A percentile compares a stretch with the other conserved stretches of the same genome.
These are phyloP conservation scores for Megatriorchis doriae DNA, from an alignment of 2,113 vertebrate genomes.

Conservation along the genomic window DNA sequence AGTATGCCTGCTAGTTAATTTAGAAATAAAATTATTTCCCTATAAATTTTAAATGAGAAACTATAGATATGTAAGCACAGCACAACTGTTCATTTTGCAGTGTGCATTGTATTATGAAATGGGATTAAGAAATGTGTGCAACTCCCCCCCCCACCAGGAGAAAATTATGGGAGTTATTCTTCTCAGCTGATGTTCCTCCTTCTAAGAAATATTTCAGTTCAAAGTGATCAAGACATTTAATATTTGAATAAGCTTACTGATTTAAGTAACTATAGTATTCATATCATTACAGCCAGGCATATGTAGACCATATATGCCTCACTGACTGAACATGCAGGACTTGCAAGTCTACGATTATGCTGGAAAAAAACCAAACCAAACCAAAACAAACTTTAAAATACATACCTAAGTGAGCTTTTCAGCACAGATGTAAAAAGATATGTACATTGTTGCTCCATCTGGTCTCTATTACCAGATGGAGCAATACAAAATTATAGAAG, in stretches of 20 bases:
- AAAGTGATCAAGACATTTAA: background rate
- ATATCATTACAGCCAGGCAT: background rate
- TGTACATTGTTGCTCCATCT: background rate
- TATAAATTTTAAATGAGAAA: conserved; percentile 18
- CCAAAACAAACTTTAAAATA: background rate
- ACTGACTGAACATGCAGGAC: fast-evolving
- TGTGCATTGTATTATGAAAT: background rate
- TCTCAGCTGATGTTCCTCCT: background rate
- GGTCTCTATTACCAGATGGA: background rate
- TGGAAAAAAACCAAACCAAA: background rate
- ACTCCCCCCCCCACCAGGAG: background rate
- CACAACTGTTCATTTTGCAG: background rate
- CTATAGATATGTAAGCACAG: background rate
- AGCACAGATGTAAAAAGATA: background rate
- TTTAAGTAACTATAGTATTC: background rate
- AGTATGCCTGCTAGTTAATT: conserved; percentile 24
- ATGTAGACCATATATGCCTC: background rate
- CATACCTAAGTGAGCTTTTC: background rate
- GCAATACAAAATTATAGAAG: background rate
- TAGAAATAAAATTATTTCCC: conserved; percentile 35
- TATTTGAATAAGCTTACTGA: background rate
- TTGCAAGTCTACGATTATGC: background rate
- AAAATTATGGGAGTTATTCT: background rate
- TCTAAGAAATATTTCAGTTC: background rate
- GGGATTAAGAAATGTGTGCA: background rate